These are phyloP conservation scores for Opisthograptis luteolata DNA, from an alignment of 2,888 invertebrate genomes.

Conservation along the genomic window DNA sequence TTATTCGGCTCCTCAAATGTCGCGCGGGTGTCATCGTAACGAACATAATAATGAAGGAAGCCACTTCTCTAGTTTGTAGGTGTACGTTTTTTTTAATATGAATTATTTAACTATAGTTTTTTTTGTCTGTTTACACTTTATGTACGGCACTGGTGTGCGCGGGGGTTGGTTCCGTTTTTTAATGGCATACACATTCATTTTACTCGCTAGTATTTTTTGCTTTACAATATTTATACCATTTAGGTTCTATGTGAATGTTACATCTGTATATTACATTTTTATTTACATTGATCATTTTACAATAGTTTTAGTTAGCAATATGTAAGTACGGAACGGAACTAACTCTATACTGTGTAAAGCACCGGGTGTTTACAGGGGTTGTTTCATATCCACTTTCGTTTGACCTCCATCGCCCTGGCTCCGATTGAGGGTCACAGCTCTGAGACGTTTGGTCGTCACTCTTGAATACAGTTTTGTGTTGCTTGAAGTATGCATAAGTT, in stretches of 20 bases:
- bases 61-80: constrained; percentile 78
- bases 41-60: constrained; percentile 50
- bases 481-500: not conserved
- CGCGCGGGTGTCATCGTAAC: constrained; percentile 16
- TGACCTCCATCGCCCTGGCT: constrained; percentile 22
- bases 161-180: constrained; percentile 32
- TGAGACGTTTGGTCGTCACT: not conserved
- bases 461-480: not conserved
- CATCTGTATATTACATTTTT: not conserved
- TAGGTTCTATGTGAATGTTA: not conserved
- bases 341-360: constrained; percentile 44
- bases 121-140: constrained; percentile 68
- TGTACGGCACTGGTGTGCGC: constrained; percentile 59
- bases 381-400: constrained; percentile 44
- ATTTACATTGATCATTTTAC: not conserved
- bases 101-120: constrained; percentile 70
- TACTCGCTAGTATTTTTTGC: constrained; percentile 9
- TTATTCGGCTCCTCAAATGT: constrained; percentile 2
- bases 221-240: constrained; percentile 4
- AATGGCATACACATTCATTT: constrained; percentile 1
- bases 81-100: constrained; percentile 74
- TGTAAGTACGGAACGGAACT: constrained; percentile 19
- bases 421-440: not conserved
- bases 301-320: constrained; percentile 2
- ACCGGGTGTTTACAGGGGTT: constrained; percentile 77